Percentiles rank a stretch among this genome's conserved stretches.
These are phyloP conservation scores for Caradrina kadenii DNA, from an alignment of 2,888 invertebrate species.

Conservation along the genomic window DNA sequence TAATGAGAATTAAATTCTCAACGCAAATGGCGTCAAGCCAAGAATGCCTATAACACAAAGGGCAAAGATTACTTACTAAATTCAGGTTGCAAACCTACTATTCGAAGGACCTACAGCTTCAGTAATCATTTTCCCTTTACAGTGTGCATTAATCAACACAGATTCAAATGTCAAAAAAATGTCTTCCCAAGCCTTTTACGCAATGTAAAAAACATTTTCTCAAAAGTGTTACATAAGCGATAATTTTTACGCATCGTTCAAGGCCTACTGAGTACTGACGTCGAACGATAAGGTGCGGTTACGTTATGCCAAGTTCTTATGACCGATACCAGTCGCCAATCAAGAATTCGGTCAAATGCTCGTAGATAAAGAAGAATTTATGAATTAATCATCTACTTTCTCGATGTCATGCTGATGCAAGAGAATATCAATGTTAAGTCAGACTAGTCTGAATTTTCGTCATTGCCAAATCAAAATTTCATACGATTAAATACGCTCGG, in stretches of 20 bases:
- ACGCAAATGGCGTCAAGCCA: constrained; percentile 11
- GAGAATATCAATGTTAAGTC: constrained; percentile 14
- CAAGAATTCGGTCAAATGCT: constrained; percentile 22
- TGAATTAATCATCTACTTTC: constrained; percentile 6
- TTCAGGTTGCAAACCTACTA: not conserved
- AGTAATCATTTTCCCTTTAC: not conserved
- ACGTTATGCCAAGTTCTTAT: constrained; percentile 51
- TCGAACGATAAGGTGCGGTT: constrained; percentile 51
- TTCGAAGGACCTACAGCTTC: not conserved
- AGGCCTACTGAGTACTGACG: constrained; percentile 44
- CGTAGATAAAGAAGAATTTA: constrained; percentile 18
- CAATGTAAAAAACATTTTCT: constrained; percentile 1
- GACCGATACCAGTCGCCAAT: constrained; percentile 48
- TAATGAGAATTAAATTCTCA: constrained; percentile 8
- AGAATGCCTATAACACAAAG: constrained; percentile 13
- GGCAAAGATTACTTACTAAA: not conserved
- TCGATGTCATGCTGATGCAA: constrained; percentile 18
- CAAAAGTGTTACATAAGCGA: constrained; percentile 31
- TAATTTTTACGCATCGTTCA: constrained; percentile 38
- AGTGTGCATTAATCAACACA: not conserved
- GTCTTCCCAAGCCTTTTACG: not conserved
- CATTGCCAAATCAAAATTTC: not conserved
- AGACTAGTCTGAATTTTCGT: not conserved
- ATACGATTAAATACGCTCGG: not conserved
- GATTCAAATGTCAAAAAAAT: not conserved